A percentile compares a stretch with the other conserved stretches of the same genome.
These are phyloP conservation scores for Spodoptera picta DNA, from an alignment of 2,888 invertebrate genomes.

Conservation along the genomic window DNA sequence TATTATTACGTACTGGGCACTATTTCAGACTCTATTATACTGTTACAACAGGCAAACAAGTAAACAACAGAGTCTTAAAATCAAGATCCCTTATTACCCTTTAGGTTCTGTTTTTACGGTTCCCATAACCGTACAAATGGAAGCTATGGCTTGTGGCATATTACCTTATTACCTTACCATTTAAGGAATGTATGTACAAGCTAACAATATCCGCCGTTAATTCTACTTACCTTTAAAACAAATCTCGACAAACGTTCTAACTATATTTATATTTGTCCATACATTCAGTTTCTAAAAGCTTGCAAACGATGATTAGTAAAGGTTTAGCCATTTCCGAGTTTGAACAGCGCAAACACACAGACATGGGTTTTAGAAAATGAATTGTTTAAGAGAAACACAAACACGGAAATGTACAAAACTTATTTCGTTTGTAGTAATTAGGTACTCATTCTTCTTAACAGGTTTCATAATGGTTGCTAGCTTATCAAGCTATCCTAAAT, in stretches of 20 bases:
- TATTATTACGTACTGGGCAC: too few relatives aligned
- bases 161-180: too few relatives aligned
- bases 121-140: too few relatives aligned
- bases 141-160: too few relatives aligned
- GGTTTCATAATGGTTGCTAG: too few relatives aligned
- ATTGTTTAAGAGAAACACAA: conserved; percentile 47
- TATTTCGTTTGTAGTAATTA: conserved; percentile 13
- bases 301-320: conserved; percentile 43
- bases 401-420: conserved; percentile 35
- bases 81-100: too few relatives aligned
- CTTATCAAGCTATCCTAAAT: too few relatives aligned
- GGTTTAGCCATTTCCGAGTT: conserved; percentile 42
- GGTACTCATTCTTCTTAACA: not conserved
- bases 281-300: conserved; percentile 30
- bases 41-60: too few relatives aligned
- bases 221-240: conserved; percentile 10
- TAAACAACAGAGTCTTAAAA: too few relatives aligned
- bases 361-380: conserved; percentile 44
- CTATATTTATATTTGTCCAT: conserved; percentile 17
- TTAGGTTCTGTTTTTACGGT: too few relatives aligned
- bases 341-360: conserved; percentile 30
- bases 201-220: not conserved
- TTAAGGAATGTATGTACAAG: too few relatives aligned
- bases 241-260: conserved; percentile 13
- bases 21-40: too few relatives aligned